Conservation (phyloP, 2,113 vertebrate genomes). For the Cathartes aura region DNA sequence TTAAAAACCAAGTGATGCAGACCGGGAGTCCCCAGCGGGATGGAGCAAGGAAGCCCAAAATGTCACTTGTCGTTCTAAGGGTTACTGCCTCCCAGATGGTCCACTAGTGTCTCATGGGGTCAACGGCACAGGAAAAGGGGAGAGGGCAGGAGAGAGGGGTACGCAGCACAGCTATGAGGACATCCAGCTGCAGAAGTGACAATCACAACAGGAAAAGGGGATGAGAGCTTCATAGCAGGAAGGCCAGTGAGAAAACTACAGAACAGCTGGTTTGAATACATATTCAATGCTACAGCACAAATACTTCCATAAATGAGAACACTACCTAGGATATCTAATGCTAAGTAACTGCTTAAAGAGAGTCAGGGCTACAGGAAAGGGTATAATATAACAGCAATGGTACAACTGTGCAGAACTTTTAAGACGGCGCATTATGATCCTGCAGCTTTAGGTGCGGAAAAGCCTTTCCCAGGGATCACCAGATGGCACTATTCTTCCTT, state of each 20-base stretch:
- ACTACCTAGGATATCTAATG: neutral
- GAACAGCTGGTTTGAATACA: neutral
- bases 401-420: neutral
- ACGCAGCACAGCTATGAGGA: neutral
- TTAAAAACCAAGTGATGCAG: neutral
- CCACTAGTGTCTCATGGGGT: neutral
- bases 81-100: neutral
- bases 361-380: neutral
- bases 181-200: neutral
- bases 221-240: neutral
- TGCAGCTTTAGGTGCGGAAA: neutral
- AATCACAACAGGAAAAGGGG: neutral
- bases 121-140: fast-evolving
- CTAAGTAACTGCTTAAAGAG: neutral
- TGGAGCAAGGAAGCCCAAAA: neutral
- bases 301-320: neutral
- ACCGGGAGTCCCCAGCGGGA: neutral
- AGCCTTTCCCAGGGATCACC: slow-evolving; percentile 28
- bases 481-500: slow-evolving; percentile 74
- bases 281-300: neutral
- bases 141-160: neutral
- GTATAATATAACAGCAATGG: fast-evolving
- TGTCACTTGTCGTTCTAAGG: neutral
- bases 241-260: neutral
- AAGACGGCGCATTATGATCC: fast-evolving